Base-by-base conservation (phyloP, 1,140 invertebrate species). In the Wiebesia pumilae region DNA sequence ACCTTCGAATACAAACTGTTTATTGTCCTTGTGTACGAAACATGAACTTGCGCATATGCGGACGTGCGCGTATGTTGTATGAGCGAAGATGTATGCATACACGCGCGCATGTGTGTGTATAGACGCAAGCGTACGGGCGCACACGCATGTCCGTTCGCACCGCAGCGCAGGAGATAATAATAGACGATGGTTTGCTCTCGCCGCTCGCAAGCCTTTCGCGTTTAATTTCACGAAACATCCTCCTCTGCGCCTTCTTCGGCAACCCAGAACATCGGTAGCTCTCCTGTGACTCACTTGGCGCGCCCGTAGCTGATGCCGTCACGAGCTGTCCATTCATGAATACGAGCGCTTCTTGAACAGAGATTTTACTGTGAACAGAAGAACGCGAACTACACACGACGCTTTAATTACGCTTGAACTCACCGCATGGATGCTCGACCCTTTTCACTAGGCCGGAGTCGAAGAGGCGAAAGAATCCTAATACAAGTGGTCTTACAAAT, bases 251-350 rank as follows among this genome's bases (percentile, higher is more conserved):
- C 19, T 58, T 21, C 19, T 16, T 58, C 10, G 10, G 58, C 24
- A 62, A 4, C 24, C 2, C 24, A 62, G 14, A 27, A 0, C 38
- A 71, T 7, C 33, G 51, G 47, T 35, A 35, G 51, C 27, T 27
- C 27, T 33, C 24, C 43, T 86, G 43, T 67, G 27, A 81, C 14
- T 82, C 69, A 16, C 40, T 79, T 43, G 75, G 78, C 47, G 19
- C 30, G n/a, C 40, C 35, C 14, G 38, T 79, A 78, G 30, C 30
- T 38, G 7, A 51, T 16, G 16, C n/a, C 6, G 21, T 7, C 62
- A 30, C 58, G 35, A 38, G 43, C 81, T 14, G 7, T 80, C 51
- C 90, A 91, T 91, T 91, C 90, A 91, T 90, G 88, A 91, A 85
- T 75, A 85, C 87, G 82, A 85, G 71, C 71, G 88, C 81, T 79